These are phyloP conservation scores for Hippotragus niger DNA, from an alignment of 2,113 vertebrate genomes.

Conservation along the genomic window DNA sequence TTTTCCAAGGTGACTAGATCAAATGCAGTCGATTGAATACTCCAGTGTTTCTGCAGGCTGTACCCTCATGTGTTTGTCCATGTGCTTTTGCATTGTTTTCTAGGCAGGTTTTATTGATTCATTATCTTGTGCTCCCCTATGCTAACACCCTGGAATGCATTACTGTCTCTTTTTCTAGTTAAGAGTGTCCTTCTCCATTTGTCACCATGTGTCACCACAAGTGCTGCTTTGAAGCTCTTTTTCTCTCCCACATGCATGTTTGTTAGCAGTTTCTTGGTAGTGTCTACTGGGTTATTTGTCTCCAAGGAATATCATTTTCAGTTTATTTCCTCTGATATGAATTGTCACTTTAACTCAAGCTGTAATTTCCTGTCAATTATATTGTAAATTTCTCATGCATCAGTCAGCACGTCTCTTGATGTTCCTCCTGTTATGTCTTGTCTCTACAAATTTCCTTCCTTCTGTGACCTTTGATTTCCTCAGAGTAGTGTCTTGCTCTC, in stretches of 20 bases:
- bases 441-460: conserved; percentile 46
- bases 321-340: conserved; percentile 73
- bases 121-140: not conserved
- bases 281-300: conserved; percentile 59
- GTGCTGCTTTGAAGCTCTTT: not conserved
- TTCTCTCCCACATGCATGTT: not conserved
- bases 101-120: not conserved
- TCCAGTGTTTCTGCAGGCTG: not conserved
- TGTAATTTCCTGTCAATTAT: conserved; percentile 77
- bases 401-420: conserved; percentile 66
- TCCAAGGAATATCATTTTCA: conserved; percentile 65
- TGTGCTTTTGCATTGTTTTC: not conserved
- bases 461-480: conserved; percentile 67
- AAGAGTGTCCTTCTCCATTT: not conserved
- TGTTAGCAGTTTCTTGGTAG: conserved; percentile 45
- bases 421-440: conserved; percentile 60
- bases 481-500: conserved; percentile 37
- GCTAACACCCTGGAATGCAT: not conserved
- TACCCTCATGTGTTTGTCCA: not conserved
- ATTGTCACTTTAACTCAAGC: conserved; percentile 70
- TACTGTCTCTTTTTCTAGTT: not conserved
- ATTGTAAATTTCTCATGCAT: conserved; percentile 71
- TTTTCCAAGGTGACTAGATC: not conserved
- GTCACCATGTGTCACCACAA: conserved; percentile 7
- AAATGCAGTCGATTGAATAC: accelerated